phyloP scores from a whole-genome alignment of 64 coral and sea anemone species.

The Orbicella faveolata region DNA sequence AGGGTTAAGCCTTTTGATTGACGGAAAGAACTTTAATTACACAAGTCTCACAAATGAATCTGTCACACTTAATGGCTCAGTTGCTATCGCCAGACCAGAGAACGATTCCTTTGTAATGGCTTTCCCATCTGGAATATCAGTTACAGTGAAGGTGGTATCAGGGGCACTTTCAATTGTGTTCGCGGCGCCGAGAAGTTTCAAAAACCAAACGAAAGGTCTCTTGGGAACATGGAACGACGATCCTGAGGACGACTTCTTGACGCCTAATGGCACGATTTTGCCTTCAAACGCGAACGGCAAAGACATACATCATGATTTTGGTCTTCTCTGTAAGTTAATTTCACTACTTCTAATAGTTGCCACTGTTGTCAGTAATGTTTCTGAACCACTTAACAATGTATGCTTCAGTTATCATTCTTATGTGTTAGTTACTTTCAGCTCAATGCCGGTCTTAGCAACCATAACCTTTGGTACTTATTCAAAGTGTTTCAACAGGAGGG shows the following conservation, averaged over 20 bases:
- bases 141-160: slow-evolving; percentile 18
- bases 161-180: slow-evolving; percentile 36
- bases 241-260: slow-evolving; percentile 31
- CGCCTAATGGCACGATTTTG: slow-evolving; percentile 48
- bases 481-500: too few species aligned
- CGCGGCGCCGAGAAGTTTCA: slow-evolving; percentile 31
- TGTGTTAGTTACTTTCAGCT: too few species aligned
- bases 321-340: slow-evolving; percentile 41
- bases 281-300: slow-evolving; percentile 10
- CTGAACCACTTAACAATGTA: too few species aligned
- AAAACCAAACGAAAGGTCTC: slow-evolving; percentile 54
- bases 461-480: too few species aligned
- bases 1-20: slow-evolving; percentile 20
- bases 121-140: slow-evolving; percentile 46
- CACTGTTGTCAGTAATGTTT: neutral
- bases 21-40: slow-evolving; percentile 3
- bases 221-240: slow-evolving; percentile 50
- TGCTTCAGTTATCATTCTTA: too few species aligned
- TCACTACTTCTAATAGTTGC: neutral
- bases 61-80: slow-evolving; percentile 1
- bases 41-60: slow-evolving; percentile 28
- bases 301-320: slow-evolving; percentile 60
- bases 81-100: slow-evolving; percentile 16
- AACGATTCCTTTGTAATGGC: slow-evolving; percentile 22
- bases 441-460: too few species aligned